Conservation (phyloP, 2,888 invertebrate species). For the Apeira syringaria region DNA sequence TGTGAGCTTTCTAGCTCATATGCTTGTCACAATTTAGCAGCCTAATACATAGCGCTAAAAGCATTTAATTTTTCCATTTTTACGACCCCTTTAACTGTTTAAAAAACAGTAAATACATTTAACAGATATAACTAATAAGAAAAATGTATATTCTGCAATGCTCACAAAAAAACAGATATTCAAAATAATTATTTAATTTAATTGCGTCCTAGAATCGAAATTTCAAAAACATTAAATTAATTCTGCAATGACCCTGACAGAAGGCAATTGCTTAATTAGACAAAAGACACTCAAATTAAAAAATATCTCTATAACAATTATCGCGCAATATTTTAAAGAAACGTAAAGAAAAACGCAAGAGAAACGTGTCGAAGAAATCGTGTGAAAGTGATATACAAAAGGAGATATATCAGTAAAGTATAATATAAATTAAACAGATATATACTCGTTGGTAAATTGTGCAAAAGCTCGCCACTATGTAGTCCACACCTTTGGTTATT, state of each 20-base stretch:
- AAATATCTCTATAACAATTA: background rate
- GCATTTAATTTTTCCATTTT: no score
- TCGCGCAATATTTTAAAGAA: constrained; percentile 6
- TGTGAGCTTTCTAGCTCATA: background rate
- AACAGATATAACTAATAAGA: no score
- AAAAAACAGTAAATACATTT: no score
- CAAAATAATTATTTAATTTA: no score
- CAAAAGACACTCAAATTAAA: background rate
- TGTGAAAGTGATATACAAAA: constrained; percentile 50
- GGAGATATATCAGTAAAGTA: constrained; percentile 31
- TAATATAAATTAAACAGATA: no score
- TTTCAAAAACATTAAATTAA: no score
- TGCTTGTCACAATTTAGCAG: no score
- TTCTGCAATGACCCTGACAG: background rate
- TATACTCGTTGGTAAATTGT: constrained; percentile 32
- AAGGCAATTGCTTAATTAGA: background rate
- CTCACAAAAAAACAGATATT: no score
- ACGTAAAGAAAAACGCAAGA: constrained; percentile 19
- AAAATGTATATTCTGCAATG: no score
- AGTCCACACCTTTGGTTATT: constrained; percentile 22
- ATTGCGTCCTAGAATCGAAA: no score
- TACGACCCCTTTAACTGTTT: no score
- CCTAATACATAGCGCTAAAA: no score
- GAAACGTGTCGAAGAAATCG: constrained; percentile 47
- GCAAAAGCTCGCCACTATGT: constrained; percentile 39